phyloP scores from a whole-genome alignment of 2,113 vertebrate genomes.

The Oreochromis niloticus region DNA sequence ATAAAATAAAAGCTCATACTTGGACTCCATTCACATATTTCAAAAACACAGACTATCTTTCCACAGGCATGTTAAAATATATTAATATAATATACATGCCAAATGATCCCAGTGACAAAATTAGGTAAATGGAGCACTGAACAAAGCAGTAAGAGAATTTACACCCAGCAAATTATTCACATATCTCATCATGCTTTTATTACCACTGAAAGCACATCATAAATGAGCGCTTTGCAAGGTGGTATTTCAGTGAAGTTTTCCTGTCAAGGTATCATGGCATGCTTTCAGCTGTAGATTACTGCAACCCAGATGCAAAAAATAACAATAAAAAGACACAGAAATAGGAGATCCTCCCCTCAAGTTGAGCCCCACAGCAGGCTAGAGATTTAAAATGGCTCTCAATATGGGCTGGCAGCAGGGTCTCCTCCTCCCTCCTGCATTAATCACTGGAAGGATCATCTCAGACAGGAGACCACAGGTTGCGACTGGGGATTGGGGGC shows the following conservation, averaged over 20 bases:
- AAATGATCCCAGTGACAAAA: not conserved
- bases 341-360: constrained; percentile 13
- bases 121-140: not conserved
- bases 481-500: constrained; percentile 8
- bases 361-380: not conserved
- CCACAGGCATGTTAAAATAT: not conserved
- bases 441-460: constrained; percentile 63
- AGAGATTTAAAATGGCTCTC: constrained; percentile 17
- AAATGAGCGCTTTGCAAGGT: not conserved
- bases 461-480: constrained; percentile 23
- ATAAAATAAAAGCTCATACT: not conserved
- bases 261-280: not conserved
- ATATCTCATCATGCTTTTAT: not conserved
- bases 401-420: constrained; percentile 26
- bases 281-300: not conserved
- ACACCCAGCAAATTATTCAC: not conserved
- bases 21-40: not conserved
- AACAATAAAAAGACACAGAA: constrained; percentile 22
- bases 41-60: not conserved
- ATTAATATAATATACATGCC: not conserved
- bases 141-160: not conserved
- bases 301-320: not conserved
- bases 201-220: not conserved
- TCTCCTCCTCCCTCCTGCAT: constrained; percentile 54
- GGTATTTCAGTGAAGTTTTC: not conserved